Conservation (phyloP, 2,888 invertebrate species). For the Agrotis puta region DNA sequence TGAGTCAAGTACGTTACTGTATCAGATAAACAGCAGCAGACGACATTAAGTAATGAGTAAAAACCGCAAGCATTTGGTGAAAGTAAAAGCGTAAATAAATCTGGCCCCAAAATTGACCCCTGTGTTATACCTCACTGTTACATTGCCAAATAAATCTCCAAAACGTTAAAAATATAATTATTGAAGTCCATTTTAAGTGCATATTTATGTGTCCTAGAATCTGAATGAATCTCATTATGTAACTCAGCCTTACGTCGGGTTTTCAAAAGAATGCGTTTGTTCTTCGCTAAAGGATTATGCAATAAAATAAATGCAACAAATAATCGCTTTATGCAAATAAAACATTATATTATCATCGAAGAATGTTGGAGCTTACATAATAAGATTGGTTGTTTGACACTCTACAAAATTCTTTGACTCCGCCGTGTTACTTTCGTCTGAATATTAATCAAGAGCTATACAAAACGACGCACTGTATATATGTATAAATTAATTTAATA, state of each 20-base stretch:
- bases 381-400: conserved; percentile 54
- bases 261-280: conserved; percentile 64
- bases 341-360: conserved; percentile 69
- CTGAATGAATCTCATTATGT: conserved; percentile 52
- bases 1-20: conserved; percentile 32
- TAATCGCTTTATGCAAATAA: conserved; percentile 74
- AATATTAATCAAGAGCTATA: conserved; percentile 41
- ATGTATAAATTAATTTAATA: conserved; percentile 46
- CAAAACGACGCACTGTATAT: conserved; percentile 19
- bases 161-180: conserved; percentile 30
- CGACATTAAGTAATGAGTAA: conserved; percentile 65
- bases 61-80: conserved; percentile 78
- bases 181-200: conserved; percentile 42
- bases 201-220: conserved; percentile 61
- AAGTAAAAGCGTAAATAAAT: conserved; percentile 85
- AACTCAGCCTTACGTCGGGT: conserved; percentile 59
- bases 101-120: conserved; percentile 77
- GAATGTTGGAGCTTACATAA: conserved; percentile 76
- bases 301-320: conserved; percentile 70
- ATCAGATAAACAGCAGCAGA: conserved; percentile 46
- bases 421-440: conserved; percentile 48
- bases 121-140: conserved; percentile 76
- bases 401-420: conserved; percentile 60
- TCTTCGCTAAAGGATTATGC: conserved; percentile 59
- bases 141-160: conserved; percentile 42